phyloP scores from a whole-genome alignment of 2,113 vertebrate genomes.

The Pachyramphus minor region DNA sequence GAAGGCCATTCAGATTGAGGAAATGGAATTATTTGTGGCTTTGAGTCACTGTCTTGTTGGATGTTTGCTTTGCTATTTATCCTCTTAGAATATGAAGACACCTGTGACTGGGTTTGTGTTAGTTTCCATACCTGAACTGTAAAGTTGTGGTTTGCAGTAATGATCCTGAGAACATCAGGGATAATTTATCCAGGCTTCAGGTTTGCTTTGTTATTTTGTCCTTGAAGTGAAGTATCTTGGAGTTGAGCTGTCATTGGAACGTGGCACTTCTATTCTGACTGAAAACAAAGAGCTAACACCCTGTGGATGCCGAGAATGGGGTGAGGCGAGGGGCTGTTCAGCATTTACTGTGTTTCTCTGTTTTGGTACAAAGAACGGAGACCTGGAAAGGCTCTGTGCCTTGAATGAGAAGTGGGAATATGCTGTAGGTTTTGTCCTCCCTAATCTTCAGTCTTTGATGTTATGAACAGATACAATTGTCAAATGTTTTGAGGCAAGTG shows the following conservation, averaged over 20 bases:
- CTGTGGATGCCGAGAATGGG: not conserved
- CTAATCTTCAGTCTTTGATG: not conserved
- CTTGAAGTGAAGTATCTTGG: not conserved
- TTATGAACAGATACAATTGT: not conserved
- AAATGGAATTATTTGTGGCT: conserved; percentile 54
- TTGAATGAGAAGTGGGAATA: not conserved
- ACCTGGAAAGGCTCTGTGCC: not conserved
- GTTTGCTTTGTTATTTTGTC: not conserved
- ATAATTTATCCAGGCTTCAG: not conserved
- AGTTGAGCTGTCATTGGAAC: not conserved
- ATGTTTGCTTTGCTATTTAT: conserved; percentile 34
- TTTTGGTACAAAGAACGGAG: not conserved
- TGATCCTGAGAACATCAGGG: not conserved
- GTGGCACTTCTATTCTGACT: not conserved
- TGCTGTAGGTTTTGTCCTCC: not conserved
- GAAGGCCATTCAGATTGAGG: conserved; percentile 30
- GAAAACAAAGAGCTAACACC: not conserved
- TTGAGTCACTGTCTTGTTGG: conserved; percentile 38
- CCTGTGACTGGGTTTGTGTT: not conserved
- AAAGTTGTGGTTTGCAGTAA: not conserved
- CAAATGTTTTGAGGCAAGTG: not conserved
- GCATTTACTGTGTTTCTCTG: not conserved
- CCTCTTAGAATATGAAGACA: conserved; percentile 4
- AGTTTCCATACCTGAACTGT: not conserved
- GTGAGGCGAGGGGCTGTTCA: not conserved